Evolutionary conservation across 2,888 invertebrate genomes (phyloP), one percentile per base, ranked within the genome.

Genomic region (Clostera curtula): DNA sequence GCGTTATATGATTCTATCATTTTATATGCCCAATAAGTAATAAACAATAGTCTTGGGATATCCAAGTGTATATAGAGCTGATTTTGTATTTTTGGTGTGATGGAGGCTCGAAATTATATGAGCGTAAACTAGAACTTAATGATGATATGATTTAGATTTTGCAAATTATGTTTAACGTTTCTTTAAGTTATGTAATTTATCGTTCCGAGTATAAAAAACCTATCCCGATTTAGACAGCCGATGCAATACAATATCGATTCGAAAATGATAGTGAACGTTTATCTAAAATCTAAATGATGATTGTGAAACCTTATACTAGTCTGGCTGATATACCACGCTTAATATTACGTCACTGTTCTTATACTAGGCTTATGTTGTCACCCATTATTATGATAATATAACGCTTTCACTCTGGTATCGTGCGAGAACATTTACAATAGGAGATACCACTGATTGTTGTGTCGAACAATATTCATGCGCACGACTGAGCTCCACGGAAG

Each of bases 291-390:
- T 34, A 43, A n/a, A n/a, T 39, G 28, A 26, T 14, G 30, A 28
- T 31, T 36, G 32, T 36, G 34, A 46, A 43, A 38, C 44, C n/a
- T n/a, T 42, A 46, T 44, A 32, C 37, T 38, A 33, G 29, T 35
- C 32, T 36, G 34, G 28, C 36, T 49, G 50, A 49, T 40, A 48
- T 32, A 38, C 25, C 36, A 37, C 31, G 30, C 37, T 31, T 51
- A 46, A 54, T 54, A 43, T 41, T 45, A 48, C 45, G 43, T 49
- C 44, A 37, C 43, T 40, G 34, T 52, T 53, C 51, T 43, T 54
- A 46, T 42, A 41, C 46, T 49, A 44, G 51, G 34, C 35, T 38
- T 45, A 53, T 56, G 42, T 51, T 55, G 40, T 41, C 36, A 41
- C 33, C 23, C 38, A 37, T 46, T 49, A 43, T 41, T 49, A 44